phyloP scores from a whole-genome alignment of 2,797 vertebrate genomes.

The Malurus leucopterus region DNA sequence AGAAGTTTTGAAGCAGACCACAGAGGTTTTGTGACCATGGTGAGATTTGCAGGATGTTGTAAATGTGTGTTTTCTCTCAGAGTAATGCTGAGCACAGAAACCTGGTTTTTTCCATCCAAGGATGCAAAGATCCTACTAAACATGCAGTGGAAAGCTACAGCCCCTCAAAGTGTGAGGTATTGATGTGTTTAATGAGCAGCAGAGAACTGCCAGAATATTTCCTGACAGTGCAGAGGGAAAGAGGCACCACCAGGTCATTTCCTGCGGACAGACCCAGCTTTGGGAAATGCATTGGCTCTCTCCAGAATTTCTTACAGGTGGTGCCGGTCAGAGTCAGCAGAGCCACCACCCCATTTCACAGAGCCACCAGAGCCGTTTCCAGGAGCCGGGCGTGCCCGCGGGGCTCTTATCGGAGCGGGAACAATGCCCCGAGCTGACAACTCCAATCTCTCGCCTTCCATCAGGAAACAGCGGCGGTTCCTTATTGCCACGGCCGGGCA shows the following conservation, averaged over 20 bases:
- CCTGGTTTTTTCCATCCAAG: not conserved
- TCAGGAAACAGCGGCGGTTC: not conserved
- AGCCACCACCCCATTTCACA: rapidly evolving
- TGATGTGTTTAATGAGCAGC: not conserved
- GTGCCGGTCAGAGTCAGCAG: not conserved
- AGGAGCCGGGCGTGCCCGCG: not conserved
- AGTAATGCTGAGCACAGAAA: not conserved
- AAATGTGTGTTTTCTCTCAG: not conserved
- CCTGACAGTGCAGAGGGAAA: not conserved
- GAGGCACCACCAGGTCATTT: not conserved
- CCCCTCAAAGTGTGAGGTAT: not conserved
- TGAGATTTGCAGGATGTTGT: not conserved
- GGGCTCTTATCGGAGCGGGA: not conserved
- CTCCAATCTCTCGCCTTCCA: not conserved
- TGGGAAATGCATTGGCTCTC: not conserved
- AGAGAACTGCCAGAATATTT: not conserved
- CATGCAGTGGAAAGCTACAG: not conserved
- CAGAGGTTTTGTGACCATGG: not conserved
- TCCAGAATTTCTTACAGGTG: not conserved
- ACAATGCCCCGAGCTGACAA: not conserved
- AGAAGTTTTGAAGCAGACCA: not conserved
- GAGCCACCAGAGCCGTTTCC: not conserved
- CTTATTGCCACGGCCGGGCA: not conserved
- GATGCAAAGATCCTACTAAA: not conserved
- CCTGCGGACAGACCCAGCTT: not conserved